A percentile compares a stretch with the other conserved stretches of the same genome.
Conservation (phyloP, 92 coral and sea anemone species). For the Parazoanthus swiftii region DNA sequence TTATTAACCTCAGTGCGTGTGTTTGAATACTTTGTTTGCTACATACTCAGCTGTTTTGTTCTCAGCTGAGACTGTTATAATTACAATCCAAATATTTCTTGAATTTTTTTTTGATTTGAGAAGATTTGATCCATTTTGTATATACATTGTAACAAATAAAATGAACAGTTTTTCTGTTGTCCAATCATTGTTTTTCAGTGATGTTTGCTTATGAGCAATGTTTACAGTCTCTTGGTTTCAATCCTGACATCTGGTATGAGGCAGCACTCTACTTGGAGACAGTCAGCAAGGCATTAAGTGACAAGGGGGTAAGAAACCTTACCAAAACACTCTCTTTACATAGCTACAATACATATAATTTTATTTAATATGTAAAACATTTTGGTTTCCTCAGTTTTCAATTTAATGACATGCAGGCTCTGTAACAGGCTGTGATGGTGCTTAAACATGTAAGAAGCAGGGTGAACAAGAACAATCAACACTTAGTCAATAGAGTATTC, state of each 20-base stretch:
- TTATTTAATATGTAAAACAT: too few relatives aligned
- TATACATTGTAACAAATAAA: not conserved
- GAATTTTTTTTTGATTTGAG: too few relatives aligned
- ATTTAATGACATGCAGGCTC: too few relatives aligned
- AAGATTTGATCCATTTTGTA: not conserved
- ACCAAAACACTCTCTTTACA: not conserved
- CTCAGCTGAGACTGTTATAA: too few relatives aligned
- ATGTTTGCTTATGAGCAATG: conserved; percentile 98
- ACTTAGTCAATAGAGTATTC: too few relatives aligned
- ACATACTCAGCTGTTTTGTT: not conserved
- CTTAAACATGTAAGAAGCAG: too few relatives aligned
- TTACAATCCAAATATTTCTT: too few relatives aligned
- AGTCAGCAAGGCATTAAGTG: conserved; percentile 81
- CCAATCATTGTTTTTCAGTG: conserved; percentile 48
- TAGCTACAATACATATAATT: too few relatives aligned
- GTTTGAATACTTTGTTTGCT: not conserved
- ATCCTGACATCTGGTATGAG: conserved; percentile 95
- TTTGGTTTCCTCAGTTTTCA: too few relatives aligned
- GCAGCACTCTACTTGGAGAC: conserved; percentile 86
- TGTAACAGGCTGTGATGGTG: too few relatives aligned
- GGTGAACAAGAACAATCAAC: too few relatives aligned
- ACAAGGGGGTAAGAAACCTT: conserved; percentile 74
- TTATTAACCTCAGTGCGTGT: not conserved
- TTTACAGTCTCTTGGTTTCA: conserved; percentile 85
- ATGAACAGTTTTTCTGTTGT: not conserved